Percentiles rank a stretch among this genome's conserved stretches.
These are phyloP conservation scores for Caerostris darwini DNA, from an alignment of 1,140 invertebrate species.

Conservation along the genomic window DNA sequence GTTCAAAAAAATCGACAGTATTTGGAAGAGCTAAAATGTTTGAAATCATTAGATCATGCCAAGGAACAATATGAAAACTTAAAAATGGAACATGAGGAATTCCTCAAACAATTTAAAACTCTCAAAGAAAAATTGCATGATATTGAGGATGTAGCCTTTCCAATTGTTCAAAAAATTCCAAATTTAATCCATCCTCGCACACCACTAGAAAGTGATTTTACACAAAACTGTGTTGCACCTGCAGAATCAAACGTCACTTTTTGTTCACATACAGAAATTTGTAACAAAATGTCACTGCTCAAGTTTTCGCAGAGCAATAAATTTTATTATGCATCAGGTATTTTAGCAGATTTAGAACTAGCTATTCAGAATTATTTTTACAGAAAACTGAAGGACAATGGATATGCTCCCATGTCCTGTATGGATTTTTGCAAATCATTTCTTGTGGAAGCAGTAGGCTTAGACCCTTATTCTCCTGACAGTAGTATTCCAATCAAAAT, in stretches of 20 bases:
- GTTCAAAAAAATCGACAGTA: conserved; percentile 24
- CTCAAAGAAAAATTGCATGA: conserved; percentile 41
- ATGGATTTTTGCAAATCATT: conserved; percentile 67
- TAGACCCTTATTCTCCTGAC: conserved; percentile 33
- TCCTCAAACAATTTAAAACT: not conserved
- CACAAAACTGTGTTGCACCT: no score
- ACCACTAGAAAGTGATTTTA: not conserved
- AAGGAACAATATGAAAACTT: not conserved
- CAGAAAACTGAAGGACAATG: not conserved
- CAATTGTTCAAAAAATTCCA: conserved; percentile 36
- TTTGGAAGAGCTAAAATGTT: not conserved
- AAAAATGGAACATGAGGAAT: not conserved
- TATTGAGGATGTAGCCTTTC: conserved; percentile 49
- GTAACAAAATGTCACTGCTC: not conserved
- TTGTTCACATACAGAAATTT: not conserved
- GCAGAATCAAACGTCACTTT: not conserved
- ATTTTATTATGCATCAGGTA: conserved; percentile 37
- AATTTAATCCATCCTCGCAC: conserved; percentile 15
- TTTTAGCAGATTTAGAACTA: conserved; percentile 47
- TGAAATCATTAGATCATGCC: not conserved
- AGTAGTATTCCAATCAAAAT: conserved; percentile 8
- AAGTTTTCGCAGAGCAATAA: not conserved
- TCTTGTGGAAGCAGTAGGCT: conserved; percentile 53
- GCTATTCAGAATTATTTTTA: conserved; percentile 40
- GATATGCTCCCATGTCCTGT: conserved; percentile 34